Evolutionary conservation across 2,113 vertebrate genomes (phyloP).

Genomic region (Lutjanus erythropterus): DNA sequence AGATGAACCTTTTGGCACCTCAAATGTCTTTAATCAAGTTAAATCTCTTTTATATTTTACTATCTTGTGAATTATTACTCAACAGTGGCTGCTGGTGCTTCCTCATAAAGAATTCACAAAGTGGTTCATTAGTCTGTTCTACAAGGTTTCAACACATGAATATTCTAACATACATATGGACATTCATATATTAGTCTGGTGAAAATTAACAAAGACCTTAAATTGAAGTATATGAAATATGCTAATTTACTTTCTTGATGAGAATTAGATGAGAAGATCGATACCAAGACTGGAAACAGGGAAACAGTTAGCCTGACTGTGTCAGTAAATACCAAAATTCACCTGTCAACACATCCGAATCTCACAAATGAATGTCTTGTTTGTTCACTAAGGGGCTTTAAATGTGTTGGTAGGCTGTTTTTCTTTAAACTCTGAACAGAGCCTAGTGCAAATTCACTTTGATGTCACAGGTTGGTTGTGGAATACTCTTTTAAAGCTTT

Average conservation of each 20-base stretch:
- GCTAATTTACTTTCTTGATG: neutral
- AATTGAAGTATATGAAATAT: neutral
- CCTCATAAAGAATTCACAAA: neutral
- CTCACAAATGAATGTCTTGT: neutral
- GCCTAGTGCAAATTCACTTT: too few relatives aligned
- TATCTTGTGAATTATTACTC: conserved; percentile 24
- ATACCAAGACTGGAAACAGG: neutral
- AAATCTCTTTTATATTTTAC: conserved; percentile 17
- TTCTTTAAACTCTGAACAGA: neutral
- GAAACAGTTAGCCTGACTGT: neutral
- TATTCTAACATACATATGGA: neutral
- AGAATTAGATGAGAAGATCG: neutral
- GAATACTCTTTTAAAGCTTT: too few relatives aligned
- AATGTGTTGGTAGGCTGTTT: neutral
- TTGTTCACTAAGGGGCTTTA: neutral
- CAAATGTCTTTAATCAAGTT: neutral
- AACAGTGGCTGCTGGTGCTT: neutral
- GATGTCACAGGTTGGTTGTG: too few relatives aligned
- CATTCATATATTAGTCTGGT: neutral
- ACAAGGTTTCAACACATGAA: neutral
- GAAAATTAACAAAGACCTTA: neutral
- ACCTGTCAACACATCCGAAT: neutral
- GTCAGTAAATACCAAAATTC: neutral
- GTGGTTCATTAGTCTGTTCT: neutral
- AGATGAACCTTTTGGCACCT: neutral